These are phyloP conservation scores for Brachynemurus nebulosus DNA, from an alignment of 2,888 invertebrate genomes.

Conservation along the genomic window DNA sequence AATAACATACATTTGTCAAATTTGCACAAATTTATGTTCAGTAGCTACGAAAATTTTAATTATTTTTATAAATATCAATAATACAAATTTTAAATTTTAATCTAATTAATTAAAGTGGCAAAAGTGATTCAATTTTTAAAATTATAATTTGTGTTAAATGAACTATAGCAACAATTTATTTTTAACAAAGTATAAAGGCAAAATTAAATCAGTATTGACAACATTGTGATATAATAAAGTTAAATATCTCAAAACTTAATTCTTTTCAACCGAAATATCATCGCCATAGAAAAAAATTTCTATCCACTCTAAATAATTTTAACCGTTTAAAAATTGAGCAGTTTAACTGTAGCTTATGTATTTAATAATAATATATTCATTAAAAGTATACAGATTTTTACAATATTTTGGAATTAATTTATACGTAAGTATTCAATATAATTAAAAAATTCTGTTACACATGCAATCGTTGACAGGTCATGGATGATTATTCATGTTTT, in stretches of 20 bases:
- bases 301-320: too few species aligned
- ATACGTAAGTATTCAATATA: too few species aligned
- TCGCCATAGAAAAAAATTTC: neutral
- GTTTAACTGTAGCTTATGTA: neutral
- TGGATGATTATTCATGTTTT: conserved; percentile 7
- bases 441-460: neutral
- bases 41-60: too few species aligned
- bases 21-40: too few species aligned
- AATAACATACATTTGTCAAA: too few species aligned
- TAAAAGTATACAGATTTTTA: too few species aligned
- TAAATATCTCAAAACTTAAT: neutral
- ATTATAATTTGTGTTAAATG: too few species aligned
- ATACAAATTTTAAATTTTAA: neutral
- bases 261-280: conserved; percentile 2
- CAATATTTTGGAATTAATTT: too few species aligned
- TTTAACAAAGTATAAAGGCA: conserved; percentile 1
- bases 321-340: too few species aligned
- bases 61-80: too few species aligned
- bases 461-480: conserved; percentile 7
- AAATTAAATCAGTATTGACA: neutral
- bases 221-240: neutral
- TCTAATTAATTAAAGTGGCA: neutral
- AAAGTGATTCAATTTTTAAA: too few species aligned
- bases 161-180: neutral
- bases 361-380: too few species aligned